These are phyloP conservation scores for Botrylloides violaceus DNA, from an alignment of 23 tunicate genomes.

Conservation along the genomic window DNA sequence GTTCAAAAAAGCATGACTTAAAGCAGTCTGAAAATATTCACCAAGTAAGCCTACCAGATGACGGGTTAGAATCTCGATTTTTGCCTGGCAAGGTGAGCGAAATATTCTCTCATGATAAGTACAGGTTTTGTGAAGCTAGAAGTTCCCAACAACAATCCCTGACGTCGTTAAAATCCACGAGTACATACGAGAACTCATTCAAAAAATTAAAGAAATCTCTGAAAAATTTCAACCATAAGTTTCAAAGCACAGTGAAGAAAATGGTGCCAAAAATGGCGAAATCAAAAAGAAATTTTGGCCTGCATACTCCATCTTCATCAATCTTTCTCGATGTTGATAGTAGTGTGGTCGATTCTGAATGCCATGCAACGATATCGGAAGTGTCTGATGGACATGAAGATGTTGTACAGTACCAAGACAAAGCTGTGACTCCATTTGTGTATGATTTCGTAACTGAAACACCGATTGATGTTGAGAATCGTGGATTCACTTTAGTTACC, in stretches of 20 bases:
- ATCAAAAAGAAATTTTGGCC: background rate
- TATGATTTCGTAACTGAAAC: background rate
- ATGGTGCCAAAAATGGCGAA: background rate
- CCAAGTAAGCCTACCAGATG: background rate
- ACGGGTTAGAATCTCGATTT: background rate
- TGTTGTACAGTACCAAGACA: background rate
- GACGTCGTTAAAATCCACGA: background rate
- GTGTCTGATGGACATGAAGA: background rate
- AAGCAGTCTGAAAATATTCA: background rate
- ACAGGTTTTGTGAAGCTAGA: too few relatives aligned
- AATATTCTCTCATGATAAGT: too few relatives aligned
- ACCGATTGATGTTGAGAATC: background rate
- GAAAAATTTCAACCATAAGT: background rate
- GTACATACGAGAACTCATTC: background rate
- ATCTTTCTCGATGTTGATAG: background rate
- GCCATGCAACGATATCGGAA: background rate
- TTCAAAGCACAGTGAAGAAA: background rate
- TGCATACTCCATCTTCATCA: background rate
- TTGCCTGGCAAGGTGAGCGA: background rate
- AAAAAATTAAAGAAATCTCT: background rate
- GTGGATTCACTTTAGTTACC: background rate
- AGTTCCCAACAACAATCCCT: background rate
- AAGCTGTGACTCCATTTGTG: background rate
- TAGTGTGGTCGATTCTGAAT: background rate
- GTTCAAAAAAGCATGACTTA: too few relatives aligned